Percentiles rank a stretch among this genome's conserved stretches.
Conservation (phyloP, 2,888 invertebrate species). For the Archips crataeganus region DNA sequence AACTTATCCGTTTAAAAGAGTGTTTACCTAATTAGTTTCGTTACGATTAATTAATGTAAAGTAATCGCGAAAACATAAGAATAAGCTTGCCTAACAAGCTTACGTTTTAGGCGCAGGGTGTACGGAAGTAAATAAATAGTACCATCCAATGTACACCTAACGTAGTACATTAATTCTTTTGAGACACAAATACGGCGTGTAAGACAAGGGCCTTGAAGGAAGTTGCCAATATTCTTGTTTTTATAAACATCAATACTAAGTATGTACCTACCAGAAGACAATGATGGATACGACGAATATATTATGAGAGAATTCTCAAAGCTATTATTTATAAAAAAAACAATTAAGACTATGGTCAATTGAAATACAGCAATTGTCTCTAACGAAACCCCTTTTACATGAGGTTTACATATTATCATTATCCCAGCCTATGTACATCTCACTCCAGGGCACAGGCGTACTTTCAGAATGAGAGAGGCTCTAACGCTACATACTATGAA, state of each 20-base stretch:
- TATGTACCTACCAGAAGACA: neutral
- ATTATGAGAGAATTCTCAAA: slow-evolving; percentile 15
- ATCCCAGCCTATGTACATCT: too few species aligned
- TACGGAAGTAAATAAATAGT: neutral
- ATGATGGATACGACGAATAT: neutral
- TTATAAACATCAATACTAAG: slow-evolving; percentile 4
- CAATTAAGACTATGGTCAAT: slow-evolving; percentile 1
- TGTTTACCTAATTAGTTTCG: too few species aligned
- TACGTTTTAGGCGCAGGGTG: neutral
- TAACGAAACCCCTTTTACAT: too few species aligned
- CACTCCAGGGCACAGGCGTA: too few species aligned
- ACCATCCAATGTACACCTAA: neutral
- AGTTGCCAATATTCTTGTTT: slow-evolving; percentile 3
- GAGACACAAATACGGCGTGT: neutral
- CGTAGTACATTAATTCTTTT: slow-evolving; percentile 1
- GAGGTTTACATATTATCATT: too few species aligned
- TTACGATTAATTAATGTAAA: neutral
- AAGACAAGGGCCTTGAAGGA: neutral
- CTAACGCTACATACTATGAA: too few species aligned
- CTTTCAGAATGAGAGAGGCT: too few species aligned
- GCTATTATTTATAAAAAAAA: slow-evolving; percentile 1
- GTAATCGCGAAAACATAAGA: neutral
- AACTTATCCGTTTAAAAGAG: neutral
- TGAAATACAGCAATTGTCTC: neutral
- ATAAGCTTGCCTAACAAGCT: neutral